Base-by-base conservation (phyloP, 2,888 invertebrate genomes). In the Leptura quadrifasciata region DNA sequence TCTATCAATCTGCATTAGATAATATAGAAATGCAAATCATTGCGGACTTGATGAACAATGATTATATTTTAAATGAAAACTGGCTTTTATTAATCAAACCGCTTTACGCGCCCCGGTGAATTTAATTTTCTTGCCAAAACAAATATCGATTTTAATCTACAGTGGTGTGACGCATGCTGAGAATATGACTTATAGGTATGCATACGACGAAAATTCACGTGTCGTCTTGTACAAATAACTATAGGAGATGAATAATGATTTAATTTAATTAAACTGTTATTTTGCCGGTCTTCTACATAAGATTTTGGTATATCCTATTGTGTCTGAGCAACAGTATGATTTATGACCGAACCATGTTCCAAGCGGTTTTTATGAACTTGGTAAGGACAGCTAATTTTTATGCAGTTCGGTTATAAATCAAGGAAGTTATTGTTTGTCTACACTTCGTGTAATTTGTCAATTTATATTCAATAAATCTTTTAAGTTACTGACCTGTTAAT, bases 401-500 rank as follows among this genome's bases (percentile, higher is more conserved):
- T 47, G n/a, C 47, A 47, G 47, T 47, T 47, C 47, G n/a, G n/a
- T 47, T 15, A 47, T 47, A 47, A 47, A 47, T 47, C 47, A 47
- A 47, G 47, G 47, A 47, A 47, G 47, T 47, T n/a, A 47, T 47
- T 47, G 47, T 47, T 47, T 47, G 47, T n/a, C 8, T 39, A 15
- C 15, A 6, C 47, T 47, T n/a, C n/a, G 4, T 63, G 18, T 63
- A 63, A 63, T 63, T 63, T 18, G 10, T 20, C 63, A n/a, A 63
- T 63, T 63, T 63, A 39, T 39, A 63, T 63, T 63, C 63, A 63
- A 15, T 12, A 9, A 63, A 61, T 8, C 1, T 10, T 6, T 18
- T 10, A 10, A 35, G 63, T 18, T 63, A 15, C 39, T 63, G 63
- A 63, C 63, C 63, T 27, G 39, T 63, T 63, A 63, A 63, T 39